Conservation (phyloP, 2,113 vertebrate species). For the Tinamus guttatus region DNA sequence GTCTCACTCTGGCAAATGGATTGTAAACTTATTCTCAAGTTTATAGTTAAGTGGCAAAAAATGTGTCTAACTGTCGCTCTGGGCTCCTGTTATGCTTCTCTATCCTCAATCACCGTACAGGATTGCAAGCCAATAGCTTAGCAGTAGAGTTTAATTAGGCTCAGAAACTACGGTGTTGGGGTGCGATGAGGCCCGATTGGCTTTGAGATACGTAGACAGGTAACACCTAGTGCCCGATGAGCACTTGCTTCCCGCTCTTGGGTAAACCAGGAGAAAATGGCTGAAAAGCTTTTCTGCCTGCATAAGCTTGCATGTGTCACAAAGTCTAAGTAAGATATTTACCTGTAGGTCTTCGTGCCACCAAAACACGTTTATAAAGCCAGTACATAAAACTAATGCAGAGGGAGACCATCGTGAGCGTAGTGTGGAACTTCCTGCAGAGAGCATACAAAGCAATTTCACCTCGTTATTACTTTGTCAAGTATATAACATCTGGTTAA, state of each 20-base stretch:
- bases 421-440: not conserved
- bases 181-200: not conserved
- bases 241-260: not conserved
- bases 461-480: not conserved
- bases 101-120: not conserved
- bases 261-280: not conserved
- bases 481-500: constrained; percentile 16
- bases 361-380: not conserved
- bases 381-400: not conserved
- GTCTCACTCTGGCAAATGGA: not conserved
- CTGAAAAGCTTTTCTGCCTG: not conserved
- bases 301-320: not conserved
- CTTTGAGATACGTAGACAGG: not conserved
- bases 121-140: not conserved
- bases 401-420: not conserved
- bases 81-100: not conserved
- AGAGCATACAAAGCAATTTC: not conserved
- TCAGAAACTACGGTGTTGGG: fast-evolving
- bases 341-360: not conserved
- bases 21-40: not conserved
- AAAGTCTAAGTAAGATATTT: not conserved
- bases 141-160: not conserved
- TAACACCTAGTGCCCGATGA: fast-evolving
- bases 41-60: not conserved
- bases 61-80: not conserved